Base-by-base conservation (phyloP, 2,797 vertebrate genomes). In the Coreius guichenoti region DNA sequence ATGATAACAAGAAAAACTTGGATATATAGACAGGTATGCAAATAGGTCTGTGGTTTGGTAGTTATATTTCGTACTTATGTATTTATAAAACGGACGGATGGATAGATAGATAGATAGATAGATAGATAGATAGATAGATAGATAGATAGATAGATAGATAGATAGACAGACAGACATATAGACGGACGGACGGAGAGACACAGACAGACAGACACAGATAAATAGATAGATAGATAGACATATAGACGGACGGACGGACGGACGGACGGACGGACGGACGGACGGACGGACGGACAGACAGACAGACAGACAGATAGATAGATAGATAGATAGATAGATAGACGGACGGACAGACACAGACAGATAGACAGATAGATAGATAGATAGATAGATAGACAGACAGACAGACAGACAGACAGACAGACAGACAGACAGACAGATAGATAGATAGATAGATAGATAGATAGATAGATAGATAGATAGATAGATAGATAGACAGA, bases 81-180 rank as follows among this genome's bases (percentile, higher is more conserved):
- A 45, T 78, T 63, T 78, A 6, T 39, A 69, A 68, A 33, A 33
- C 36, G 0, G 19, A 14, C 17, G 5, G 33, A 36, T 4, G 17
- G 23, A 77, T 19, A 16, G 8, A 65, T 4, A 65, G 9, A 63
- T 2, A 5, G 61, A 63, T 1, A 8, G 8, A 56, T 0, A 1
- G 19, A 54, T 2, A 45, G 43, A 43, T 11, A 1, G 9, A 43
- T 2, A 0, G 43, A 45, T 3, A 11, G 9, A 43, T 0, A 2
- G 11, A 45, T 0, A 0, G 43, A 45, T 0, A 9, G 43, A 43
- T 3, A 2, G 43, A 43, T 14, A 0, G 45, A 26, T 3, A 19
- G 26, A 73, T 2, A 3, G 3, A 65, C 5, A 3, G 21, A 56
- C 3, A 0, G 16, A 68, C 3, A 0, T 17, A 4, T 19, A 0